Evolutionary conservation across 2,888 invertebrate species (phyloP).

Genomic region (Trichopria drosophilae): DNA sequence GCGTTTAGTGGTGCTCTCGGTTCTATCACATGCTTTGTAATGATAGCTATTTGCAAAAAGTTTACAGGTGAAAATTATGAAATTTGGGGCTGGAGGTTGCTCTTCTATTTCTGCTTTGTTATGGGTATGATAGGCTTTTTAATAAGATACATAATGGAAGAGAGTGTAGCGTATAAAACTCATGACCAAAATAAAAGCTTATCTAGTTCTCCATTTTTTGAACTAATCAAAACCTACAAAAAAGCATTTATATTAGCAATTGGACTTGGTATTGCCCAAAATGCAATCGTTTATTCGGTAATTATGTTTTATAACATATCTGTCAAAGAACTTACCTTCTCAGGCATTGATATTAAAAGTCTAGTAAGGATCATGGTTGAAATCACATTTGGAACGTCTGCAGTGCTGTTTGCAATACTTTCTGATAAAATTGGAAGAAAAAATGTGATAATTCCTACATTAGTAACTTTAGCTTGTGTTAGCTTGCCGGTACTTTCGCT

Average conservation of each 20-base stretch:
- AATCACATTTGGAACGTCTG: conserved; percentile 15
- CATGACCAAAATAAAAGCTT: conserved; percentile 21
- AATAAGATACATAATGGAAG: conserved; percentile 16
- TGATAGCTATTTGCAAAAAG: conserved; percentile 22
- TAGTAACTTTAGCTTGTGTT: conserved; percentile 18
- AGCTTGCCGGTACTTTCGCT: conserved; percentile 14
- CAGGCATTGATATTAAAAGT: conserved; percentile 21
- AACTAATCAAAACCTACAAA: conserved; percentile 19
- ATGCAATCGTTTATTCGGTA: conserved; percentile 22
- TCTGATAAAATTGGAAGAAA: conserved; percentile 26
- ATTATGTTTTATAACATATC: conserved; percentile 23
- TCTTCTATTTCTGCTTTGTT: conserved; percentile 14
- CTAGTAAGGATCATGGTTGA: conserved; percentile 20
- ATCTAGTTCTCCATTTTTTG: conserved; percentile 21
- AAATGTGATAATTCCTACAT: conserved; percentile 22
- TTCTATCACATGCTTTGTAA: conserved; percentile 16
- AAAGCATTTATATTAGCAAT: conserved; percentile 18
- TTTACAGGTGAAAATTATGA: conserved; percentile 23
- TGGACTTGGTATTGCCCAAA: conserved; percentile 18
- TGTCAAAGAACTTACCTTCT: conserved; percentile 16
- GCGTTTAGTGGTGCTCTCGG: conserved; percentile 20
- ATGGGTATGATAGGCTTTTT: conserved; percentile 16
- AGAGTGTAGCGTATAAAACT: conserved; percentile 15
- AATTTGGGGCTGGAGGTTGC: conserved; percentile 17
- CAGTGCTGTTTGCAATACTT: conserved; percentile 23